These are phyloP conservation scores for Drosophila neonasuta DNA, from an alignment of 2,888 invertebrate genomes.

Conservation along the genomic window DNA sequence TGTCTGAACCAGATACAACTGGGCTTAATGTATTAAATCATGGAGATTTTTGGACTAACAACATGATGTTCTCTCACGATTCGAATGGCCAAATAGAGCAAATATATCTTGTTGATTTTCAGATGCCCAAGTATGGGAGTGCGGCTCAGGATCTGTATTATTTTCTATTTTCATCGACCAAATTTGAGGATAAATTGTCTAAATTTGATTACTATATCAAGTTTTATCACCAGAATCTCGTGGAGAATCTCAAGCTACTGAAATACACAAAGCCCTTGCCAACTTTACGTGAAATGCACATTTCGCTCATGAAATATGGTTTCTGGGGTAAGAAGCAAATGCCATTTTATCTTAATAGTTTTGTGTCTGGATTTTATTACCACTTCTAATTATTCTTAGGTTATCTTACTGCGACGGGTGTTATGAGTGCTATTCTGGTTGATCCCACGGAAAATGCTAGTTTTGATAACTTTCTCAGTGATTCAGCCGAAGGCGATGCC, in stretches of 20 bases:
- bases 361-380: background rate
- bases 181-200: constrained; percentile 68
- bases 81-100: constrained; percentile 58
- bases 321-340: constrained; percentile 62
- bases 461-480: constrained; percentile 59
- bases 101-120: constrained; percentile 74
- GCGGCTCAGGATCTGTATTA: constrained; percentile 75
- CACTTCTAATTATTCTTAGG: constrained; percentile 36
- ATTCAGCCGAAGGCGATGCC: constrained; percentile 35
- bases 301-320: constrained; percentile 63
- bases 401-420: constrained; percentile 54
- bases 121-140: constrained; percentile 69
- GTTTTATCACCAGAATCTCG: constrained; percentile 73
- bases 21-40: constrained; percentile 71
- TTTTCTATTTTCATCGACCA: constrained; percentile 75
- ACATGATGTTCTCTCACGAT: constrained; percentile 75
- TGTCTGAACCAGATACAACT: constrained; percentile 36
- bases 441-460: constrained; percentile 60
- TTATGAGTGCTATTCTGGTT: constrained; percentile 66
- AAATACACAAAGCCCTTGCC: constrained; percentile 73
- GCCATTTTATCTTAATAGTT: background rate
- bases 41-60: constrained; percentile 76
- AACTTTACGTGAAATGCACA: constrained; percentile 67
- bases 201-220: constrained; percentile 78
- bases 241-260: constrained; percentile 63